Percentiles rank a stretch among this genome's conserved stretches.
phyloP scores from a whole-genome alignment of 2,888 invertebrate genomes.

The Atethmia centrago region DNA sequence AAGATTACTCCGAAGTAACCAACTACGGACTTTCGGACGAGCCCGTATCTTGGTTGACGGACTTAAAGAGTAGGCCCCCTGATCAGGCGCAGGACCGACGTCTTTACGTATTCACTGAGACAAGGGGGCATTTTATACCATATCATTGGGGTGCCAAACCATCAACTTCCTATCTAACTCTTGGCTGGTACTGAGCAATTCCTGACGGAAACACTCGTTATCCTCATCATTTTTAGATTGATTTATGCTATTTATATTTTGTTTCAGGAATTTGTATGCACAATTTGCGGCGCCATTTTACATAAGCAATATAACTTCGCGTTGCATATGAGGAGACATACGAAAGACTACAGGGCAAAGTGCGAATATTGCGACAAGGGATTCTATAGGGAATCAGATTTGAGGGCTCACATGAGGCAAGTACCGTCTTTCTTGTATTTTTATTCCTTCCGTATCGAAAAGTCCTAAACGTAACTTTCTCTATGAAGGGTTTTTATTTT shows the following conservation, averaged over 20 bases:
- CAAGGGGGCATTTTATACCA: neutral
- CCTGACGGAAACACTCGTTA: neutral
- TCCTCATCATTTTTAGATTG: neutral
- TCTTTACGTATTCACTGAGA: neutral
- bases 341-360: conserved; percentile 69
- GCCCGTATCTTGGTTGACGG: too few species aligned
- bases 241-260: neutral
- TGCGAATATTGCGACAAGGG: conserved; percentile 81
- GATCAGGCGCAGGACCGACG: neutral
- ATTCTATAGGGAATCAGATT: conserved; percentile 78
- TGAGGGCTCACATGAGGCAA: conserved; percentile 78
- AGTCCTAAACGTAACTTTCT: too few species aligned
- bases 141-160: neutral
- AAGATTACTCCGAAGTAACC: too few species aligned
- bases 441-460: too few species aligned
- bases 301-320: conserved; percentile 73
- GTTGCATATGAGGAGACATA: conserved; percentile 81
- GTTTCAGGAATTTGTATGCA: conserved; percentile 73
- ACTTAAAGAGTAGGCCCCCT: too few species aligned
- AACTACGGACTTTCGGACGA: too few species aligned
- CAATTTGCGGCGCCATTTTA: conserved; percentile 77
- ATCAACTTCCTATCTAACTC: neutral
- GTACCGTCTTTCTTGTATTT: neutral
- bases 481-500: too few species aligned
- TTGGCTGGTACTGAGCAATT: neutral